Conservation (phyloP, 2,797 vertebrate species). For the Trachops cirrhosus region DNA sequence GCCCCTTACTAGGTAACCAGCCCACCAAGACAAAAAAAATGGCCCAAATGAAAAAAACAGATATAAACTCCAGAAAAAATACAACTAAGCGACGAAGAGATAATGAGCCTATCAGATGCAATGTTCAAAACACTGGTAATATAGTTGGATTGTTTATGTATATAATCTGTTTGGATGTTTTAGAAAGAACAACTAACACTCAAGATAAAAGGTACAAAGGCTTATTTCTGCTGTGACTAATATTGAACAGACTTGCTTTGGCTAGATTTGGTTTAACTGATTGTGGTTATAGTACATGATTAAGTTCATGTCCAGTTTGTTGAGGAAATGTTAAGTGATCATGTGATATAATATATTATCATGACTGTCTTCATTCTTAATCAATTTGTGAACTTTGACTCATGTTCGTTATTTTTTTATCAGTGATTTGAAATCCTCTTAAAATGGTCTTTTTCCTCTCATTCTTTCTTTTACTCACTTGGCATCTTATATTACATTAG, state of each 20-base stretch:
- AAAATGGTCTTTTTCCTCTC: constrained; percentile 40
- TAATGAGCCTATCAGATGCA: no score
- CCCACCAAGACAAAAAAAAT: no score
- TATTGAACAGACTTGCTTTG: background rate
- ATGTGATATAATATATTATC: background rate
- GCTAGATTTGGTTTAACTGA: background rate
- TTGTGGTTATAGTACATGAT: background rate
- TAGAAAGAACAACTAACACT: background rate
- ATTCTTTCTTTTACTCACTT: constrained; percentile 60
- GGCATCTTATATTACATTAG: constrained; percentile 55
- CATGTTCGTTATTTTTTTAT: constrained; percentile 9
- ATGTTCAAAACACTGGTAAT: background rate
- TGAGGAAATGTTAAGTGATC: background rate
- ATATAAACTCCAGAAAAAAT: no score
- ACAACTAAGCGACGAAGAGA: no score
- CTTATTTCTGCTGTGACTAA: background rate
- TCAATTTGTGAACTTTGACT: background rate
- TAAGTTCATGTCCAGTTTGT: background rate
- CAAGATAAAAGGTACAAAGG: background rate
- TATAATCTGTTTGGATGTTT: background rate
- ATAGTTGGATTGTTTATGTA: background rate
- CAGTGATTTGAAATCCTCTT: constrained; percentile 49
- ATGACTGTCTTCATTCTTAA: background rate
- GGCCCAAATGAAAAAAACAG: no score
- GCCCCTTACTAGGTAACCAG: no score